phyloP scores from a whole-genome alignment of 64 coral and sea anemone species.

The Catalaphyllia jardinei region DNA sequence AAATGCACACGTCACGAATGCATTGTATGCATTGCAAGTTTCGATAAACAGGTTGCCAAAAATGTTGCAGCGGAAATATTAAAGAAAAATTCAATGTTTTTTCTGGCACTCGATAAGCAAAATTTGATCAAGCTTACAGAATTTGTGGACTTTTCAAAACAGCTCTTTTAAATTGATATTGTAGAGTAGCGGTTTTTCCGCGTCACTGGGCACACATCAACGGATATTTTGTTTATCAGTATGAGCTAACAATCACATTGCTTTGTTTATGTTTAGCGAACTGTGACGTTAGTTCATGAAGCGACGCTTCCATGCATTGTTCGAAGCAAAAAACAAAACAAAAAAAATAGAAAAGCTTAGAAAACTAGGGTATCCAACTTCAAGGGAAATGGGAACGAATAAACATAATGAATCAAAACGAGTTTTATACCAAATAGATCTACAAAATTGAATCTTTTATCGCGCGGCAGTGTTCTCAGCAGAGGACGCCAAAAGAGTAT shows the following conservation, averaged over 20 bases:
- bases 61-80: background rate
- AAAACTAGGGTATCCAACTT: too few relatives aligned
- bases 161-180: background rate
- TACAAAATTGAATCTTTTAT: too few relatives aligned
- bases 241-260: background rate
- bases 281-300: background rate
- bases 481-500: too few relatives aligned
- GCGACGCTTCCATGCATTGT: too few relatives aligned
- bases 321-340: too few relatives aligned
- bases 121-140: background rate
- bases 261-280: conserved; percentile 6
- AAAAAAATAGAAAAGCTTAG: too few relatives aligned
- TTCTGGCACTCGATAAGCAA: background rate
- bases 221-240: conserved; percentile 14
- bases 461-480: too few relatives aligned
- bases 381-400: too few relatives aligned
- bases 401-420: too few relatives aligned
- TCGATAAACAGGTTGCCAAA: background rate
- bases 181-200: background rate
- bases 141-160: background rate
- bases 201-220: conserved; percentile 15
- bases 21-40: background rate
- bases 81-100: background rate
- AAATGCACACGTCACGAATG: background rate
- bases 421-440: too few relatives aligned